Base-by-base conservation (phyloP, 2,888 invertebrate genomes). In the Pomacea canaliculata region DNA sequence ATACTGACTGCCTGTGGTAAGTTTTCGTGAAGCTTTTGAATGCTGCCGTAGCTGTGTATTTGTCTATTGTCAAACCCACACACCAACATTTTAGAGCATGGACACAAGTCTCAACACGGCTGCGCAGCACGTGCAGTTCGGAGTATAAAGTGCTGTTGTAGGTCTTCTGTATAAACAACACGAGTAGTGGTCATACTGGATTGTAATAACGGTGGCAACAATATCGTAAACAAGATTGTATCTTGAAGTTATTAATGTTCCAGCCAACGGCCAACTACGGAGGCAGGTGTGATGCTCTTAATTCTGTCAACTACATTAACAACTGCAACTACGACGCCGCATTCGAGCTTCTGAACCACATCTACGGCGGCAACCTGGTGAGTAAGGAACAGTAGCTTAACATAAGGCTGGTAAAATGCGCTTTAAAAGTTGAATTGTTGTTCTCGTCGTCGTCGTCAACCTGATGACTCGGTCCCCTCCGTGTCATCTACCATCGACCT, bases 271-370 rank as follows among this genome's bases (percentile, higher is more conserved):
- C 81, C 46, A 80, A 84, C 69, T 85, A 85, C 66, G 88, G 88
- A 0, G 83, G 82, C 18, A 77, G 82, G 13, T 88, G 88, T 71
- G 72, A 74, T 13, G 48, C 71, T 56, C 77, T 75, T 12, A 81
- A 84, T 70, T 37, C 71, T 23, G 75, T 59, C 27, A 83, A 83
- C 71, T 85, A 86, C 76, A 82, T 88, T 65, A 86, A 87, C 80
- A 83, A 87, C 71, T 89, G 89, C 71, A 83, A 84, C 71, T 89
- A 88, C 80, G 81, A 83, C 48, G 87, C 87, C 0, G 89, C 85
- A 18, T 88, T 77, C 75, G 83, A 87, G 37, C 82, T 86, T 73
- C 80, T 88, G 48, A 87, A 88, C 75, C 81, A 83, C 75, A 78
- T 89, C 13, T 87, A 88, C 75, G 87, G 79, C 8, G 87, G 79